These are phyloP conservation scores for Siniperca undulata DNA, from an alignment of 2,797 vertebrate species.

Conservation along the genomic window DNA sequence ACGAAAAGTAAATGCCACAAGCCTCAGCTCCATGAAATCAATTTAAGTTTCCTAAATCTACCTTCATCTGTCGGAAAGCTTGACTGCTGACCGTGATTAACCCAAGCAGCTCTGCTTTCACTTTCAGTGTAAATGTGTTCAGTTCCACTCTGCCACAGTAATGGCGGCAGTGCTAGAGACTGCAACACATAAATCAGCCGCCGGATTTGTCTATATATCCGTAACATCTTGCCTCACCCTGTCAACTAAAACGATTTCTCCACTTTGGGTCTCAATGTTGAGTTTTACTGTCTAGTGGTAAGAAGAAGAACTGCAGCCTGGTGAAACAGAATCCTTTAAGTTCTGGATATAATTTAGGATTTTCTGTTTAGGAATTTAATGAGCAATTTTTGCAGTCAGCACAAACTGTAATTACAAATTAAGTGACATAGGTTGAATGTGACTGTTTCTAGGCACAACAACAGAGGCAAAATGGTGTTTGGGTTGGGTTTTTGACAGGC, in stretches of 20 bases:
- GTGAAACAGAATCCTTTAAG: background rate
- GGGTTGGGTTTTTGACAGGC: conserved; percentile 16
- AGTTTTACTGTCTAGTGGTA: background rate
- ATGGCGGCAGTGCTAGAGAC: too few relatives aligned
- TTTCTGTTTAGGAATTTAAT: background rate
- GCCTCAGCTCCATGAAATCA: too few relatives aligned
- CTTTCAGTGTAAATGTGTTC: too few relatives aligned
- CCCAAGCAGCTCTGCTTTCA: too few relatives aligned
- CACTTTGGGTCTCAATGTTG: background rate
- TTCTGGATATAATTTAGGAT: background rate
- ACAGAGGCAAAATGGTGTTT: background rate
- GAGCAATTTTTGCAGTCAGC: background rate
- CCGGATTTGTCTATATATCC: too few relatives aligned
- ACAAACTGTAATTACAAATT: background rate
- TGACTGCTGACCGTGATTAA: too few relatives aligned
- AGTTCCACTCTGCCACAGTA: too few relatives aligned
- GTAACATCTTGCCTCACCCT: background rate
- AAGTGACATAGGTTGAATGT: background rate
- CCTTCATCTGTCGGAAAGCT: too few relatives aligned
- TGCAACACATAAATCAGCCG: too few relatives aligned
- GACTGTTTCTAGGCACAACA: background rate
- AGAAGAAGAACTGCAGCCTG: background rate
- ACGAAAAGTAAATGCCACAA: too few relatives aligned
- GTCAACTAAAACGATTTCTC: background rate
- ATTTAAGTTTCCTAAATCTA: too few relatives aligned